Evolutionary conservation across 2,888 invertebrate genomes (phyloP), one percentile per base, ranked within the genome.

Genomic region (Chydorus sphaericus): DNA sequence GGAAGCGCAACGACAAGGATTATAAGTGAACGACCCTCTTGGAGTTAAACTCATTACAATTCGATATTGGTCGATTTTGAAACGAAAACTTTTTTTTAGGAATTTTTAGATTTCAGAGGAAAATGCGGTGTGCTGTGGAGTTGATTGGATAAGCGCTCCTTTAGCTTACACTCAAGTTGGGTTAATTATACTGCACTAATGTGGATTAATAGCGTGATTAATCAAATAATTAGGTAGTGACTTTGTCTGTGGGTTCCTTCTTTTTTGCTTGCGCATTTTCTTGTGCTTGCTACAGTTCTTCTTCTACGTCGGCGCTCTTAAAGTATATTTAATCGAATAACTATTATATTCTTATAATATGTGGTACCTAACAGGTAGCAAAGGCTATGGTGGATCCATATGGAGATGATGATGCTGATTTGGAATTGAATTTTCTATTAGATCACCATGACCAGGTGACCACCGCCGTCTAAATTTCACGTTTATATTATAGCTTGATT

Each of bases 291-390:
- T 80, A 10, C 79, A 80, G 66, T 79, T 80, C 67, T 75, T 79
- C 66, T 78, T 80, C 66, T 80, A 78, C 65, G 78, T 80, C 78
- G 80, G 80, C n/a, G 69, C 80, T 62, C 67, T 80, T 4, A 80
- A 80, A 72, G 79, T 79, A 50, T 58, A n/a, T 14, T 38, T 38
- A 2, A 18, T n/a, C n/a, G n/a, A n/a, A n/a, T n/a, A n/a, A n/a
- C n/a, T n/a, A n/a, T n/a, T n/a, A 39, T 39, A 14, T 44, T 23
- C 26, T 2, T 30, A 29, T 31, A n/a, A 8, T 18, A n/a, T 14
- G 10, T 30, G 28, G 23, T n/a, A 31, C 5, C 23, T 33, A n/a
- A 29, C 52, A 55, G 55, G 30, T 55, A 20, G 55, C 55, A 18
- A 49, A 55, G 33, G 49, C 48, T 36, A 26, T 55, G 48, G 36